phyloP scores from a whole-genome alignment of 1,140 invertebrate genomes.

The Pemphigus obesinymphae region DNA sequence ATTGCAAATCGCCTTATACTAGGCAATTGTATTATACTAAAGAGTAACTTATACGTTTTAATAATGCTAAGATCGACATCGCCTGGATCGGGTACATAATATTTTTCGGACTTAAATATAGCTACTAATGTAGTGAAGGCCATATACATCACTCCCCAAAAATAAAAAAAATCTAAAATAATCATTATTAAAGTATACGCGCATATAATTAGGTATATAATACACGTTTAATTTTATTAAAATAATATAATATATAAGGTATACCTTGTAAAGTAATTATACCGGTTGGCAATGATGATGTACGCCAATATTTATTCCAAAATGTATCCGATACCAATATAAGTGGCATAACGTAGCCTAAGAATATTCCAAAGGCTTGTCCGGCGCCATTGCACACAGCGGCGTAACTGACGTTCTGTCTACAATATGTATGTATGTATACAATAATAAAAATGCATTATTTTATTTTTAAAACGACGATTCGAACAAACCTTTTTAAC shows the following conservation, averaged over 20 bases:
- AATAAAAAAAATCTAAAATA: slow-evolving; percentile 77
- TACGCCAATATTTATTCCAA: slow-evolving; percentile 87
- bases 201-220: not conserved
- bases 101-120: slow-evolving; percentile 56
- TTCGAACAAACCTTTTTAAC: slow-evolving; percentile 70
- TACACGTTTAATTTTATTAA: not conserved
- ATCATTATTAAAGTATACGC: not conserved
- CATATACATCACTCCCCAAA: slow-evolving; percentile 92
- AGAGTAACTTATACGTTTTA: slow-evolving; percentile 80
- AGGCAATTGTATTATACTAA: slow-evolving; percentile 76
- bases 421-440: slow-evolving; percentile 48
- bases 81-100: slow-evolving; percentile 46
- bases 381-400: slow-evolving; percentile 98
- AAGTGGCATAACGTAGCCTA: slow-evolving; percentile 95
- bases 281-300: slow-evolving; percentile 61
- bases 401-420: slow-evolving; percentile 92
- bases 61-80: slow-evolving; percentile 60
- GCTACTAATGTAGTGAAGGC: slow-evolving; percentile 84
- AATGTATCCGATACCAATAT: slow-evolving; percentile 95
- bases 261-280: slow-evolving; percentile 79
- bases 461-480: not conserved
- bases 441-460: not conserved
- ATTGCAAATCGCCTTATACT: slow-evolving; percentile 71
- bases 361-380: slow-evolving; percentile 95
- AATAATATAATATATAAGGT: slow-evolving; percentile 14